Evolutionary conservation across 37 sponge, comb jelly and placozoan genomes (phyloP).

Genomic region (Crambe crambe): DNA sequence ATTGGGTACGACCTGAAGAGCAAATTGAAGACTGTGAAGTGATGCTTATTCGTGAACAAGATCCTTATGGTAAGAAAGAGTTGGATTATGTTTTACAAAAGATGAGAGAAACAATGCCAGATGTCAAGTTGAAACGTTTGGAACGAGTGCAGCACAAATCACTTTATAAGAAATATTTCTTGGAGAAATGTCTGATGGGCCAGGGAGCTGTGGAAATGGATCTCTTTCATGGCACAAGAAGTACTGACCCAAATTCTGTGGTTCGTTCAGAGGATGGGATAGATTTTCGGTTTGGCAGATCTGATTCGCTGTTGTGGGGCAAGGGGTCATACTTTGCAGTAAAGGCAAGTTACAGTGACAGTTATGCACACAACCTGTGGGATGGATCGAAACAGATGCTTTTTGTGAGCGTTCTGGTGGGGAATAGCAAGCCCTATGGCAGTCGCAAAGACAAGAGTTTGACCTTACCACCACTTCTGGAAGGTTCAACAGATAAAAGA

Average conservation of each 20-base stretch:
- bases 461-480: background rate
- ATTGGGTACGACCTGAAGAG: no score
- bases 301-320: constrained; percentile 65
- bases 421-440: constrained; percentile 15
- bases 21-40: no score
- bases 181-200: constrained; percentile 38
- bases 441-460: background rate
- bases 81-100: constrained; percentile 18
- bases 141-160: constrained; percentile 69
- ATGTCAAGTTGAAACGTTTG: constrained; percentile 12
- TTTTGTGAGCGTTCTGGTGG: constrained; percentile 54
- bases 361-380: constrained; percentile 13
- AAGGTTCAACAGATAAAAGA: background rate
- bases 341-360: constrained; percentile 73
- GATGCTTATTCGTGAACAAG: no score
- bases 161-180: constrained; percentile 56
- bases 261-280: constrained; percentile 58
- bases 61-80: constrained; percentile 6
- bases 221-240: constrained; percentile 76
- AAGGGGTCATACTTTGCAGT: constrained; percentile 84
- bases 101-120: constrained; percentile 42
- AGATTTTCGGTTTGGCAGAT: constrained; percentile 65
- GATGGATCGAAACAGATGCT: constrained; percentile 42
- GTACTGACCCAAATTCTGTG: constrained; percentile 25
- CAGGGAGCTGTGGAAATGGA: constrained; percentile 41